Evolutionary conservation across 1,140 invertebrate genomes (phyloP).

Genomic region (Nasonia longicornis): DNA sequence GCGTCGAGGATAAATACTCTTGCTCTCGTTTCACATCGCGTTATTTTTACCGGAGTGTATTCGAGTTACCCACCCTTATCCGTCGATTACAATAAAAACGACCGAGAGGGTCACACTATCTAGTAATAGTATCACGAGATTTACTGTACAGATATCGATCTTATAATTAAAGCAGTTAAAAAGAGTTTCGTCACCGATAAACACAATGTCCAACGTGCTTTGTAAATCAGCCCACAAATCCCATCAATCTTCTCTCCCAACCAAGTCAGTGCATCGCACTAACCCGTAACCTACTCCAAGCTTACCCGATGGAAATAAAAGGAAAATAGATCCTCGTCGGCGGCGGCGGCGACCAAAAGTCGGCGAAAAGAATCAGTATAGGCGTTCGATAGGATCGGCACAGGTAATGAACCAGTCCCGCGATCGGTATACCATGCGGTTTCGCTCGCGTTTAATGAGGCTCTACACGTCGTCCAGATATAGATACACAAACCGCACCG

Average conservation of each 20-base stretch:
- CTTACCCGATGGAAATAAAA: background rate
- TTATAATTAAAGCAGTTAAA: background rate
- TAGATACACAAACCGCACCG: slow-evolving; percentile 14
- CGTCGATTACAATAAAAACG: background rate
- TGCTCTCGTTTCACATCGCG: background rate
- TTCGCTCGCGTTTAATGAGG: slow-evolving; percentile 16
- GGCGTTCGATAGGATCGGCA: slow-evolving; percentile 13
- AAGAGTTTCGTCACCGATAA: background rate
- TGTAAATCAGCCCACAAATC: too few relatives aligned
- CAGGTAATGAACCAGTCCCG: slow-evolving; percentile 17
- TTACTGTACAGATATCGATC: background rate
- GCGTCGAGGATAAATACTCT: background rate
- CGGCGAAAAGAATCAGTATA: slow-evolving; percentile 3
- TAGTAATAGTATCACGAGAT: background rate
- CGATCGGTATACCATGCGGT: background rate
- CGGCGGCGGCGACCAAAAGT: background rate
- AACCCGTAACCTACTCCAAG: too few relatives aligned
- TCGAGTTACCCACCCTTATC: background rate
- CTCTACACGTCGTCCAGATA: background rate
- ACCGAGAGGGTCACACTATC: too few relatives aligned
- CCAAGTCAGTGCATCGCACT: background rate
- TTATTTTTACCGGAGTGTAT: too few relatives aligned
- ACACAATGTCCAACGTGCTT: too few relatives aligned
- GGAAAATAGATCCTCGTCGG: background rate
- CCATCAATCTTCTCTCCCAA: too few relatives aligned